These are phyloP conservation scores for Thereuonema tuberculata DNA, from an alignment of 1,140 invertebrate species.

Conservation along the genomic window DNA sequence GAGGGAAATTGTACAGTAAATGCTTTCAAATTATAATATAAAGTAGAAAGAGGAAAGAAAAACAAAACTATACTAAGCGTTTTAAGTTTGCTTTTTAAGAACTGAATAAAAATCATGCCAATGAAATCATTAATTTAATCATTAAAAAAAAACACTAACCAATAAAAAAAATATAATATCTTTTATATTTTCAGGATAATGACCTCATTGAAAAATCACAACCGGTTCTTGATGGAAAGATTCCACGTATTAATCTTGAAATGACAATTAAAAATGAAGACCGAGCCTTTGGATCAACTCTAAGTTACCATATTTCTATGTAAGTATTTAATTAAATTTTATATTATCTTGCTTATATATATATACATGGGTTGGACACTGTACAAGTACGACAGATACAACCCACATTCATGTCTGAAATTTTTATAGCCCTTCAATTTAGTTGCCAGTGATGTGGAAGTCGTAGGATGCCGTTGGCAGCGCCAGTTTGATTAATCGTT, in stretches of 20 bases:
- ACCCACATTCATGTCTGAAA: neutral
- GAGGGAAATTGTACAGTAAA: too few species aligned
- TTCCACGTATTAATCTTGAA: conserved; percentile 51
- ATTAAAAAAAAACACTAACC: too few species aligned
- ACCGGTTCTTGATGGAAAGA: conserved; percentile 55
- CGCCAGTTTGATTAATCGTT: too few species aligned
- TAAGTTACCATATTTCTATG: conserved; percentile 89
- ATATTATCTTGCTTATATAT: neutral
- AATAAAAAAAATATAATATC: too few species aligned
- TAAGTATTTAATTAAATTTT: conserved; percentile 34
- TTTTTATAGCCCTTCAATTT: neutral
- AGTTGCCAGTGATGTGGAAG: too few species aligned
- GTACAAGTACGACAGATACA: neutral
- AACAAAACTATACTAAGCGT: too few species aligned
- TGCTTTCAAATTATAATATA: too few species aligned
- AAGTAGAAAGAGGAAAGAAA: too few species aligned
- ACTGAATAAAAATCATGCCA: too few species aligned
- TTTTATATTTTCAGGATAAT: conserved; percentile 46
- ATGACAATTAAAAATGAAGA: conserved; percentile 83
- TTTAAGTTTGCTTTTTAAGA: too few species aligned
- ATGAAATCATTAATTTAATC: too few species aligned
- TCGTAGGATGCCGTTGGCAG: too few species aligned
- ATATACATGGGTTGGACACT: neutral
- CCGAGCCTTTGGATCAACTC: conserved; percentile 78
- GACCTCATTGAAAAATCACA: conserved; percentile 57